Percentiles rank a stretch among this genome's conserved stretches.
Conservation (phyloP, 1,140 invertebrate genomes). For the Anastrepha obliqua region DNA sequence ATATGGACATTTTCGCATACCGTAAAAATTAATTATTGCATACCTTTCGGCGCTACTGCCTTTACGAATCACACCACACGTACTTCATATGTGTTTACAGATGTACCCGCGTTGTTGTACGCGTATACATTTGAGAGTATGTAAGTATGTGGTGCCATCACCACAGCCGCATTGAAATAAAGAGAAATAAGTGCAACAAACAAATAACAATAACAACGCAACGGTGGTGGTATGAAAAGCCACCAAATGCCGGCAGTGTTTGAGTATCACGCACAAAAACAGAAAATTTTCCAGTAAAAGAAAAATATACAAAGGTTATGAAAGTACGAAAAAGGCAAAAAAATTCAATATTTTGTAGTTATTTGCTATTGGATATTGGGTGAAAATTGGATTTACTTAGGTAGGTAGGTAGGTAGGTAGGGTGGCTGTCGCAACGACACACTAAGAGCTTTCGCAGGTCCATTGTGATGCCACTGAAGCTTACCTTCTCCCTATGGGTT, state of each 20-base stretch:
- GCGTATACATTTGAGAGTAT: not conserved
- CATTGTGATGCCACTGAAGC: too few relatives aligned
- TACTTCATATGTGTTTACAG: not conserved
- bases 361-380: not conserved
- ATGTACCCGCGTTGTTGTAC: not conserved
- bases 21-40: constrained; percentile 44
- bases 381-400: not conserved
- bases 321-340: not conserved
- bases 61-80: not conserved
- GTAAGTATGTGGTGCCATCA: not conserved
- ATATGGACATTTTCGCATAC: not conserved
- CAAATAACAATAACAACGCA: not conserved
- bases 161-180: not conserved
- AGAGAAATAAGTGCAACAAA: not conserved
- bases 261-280: not conserved
- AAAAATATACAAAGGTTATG: not conserved
- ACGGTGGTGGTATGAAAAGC: not conserved
- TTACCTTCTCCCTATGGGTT: too few relatives aligned
- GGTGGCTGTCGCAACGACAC: too few relatives aligned
- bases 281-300: not conserved
- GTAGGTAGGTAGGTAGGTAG: too few relatives aligned
- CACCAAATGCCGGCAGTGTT: not conserved
- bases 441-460: too few relatives aligned
- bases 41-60: constrained; percentile 1
- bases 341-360: not conserved